Evolutionary conservation across 2,113 vertebrate genomes (phyloP), one percentile per base, ranked within the genome.

Genomic region (Onychostruthus taczanowskii): DNA sequence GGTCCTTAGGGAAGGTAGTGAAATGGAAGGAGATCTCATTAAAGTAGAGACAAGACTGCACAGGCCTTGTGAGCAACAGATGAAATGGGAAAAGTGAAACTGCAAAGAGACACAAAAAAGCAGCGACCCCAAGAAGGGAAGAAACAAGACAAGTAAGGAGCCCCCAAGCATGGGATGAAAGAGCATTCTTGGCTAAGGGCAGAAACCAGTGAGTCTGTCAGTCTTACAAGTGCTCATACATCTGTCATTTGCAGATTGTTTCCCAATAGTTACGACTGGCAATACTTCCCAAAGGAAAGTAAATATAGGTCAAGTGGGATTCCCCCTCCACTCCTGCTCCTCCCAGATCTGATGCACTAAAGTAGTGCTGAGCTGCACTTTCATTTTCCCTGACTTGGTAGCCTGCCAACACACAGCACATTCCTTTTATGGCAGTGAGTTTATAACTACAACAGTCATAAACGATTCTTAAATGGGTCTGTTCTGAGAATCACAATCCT

Each of bases 351-450:
- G 7, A 81, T 56, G 86, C 44, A 72, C 73, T 43, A 62, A 92
- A 94, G 92, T 55, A 93, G 83, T 14, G 0, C 64, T 37, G 79
- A 78, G 76, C 88, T 68, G 58, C 69, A 67, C 59, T 93, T 96
- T 72, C 20, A 14, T 90, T 95, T 94, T 90, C 61, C 56, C 44
- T 16, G 49, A 23, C 28, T 79, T 92, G 92, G 90, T 37, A 37
- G 61, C 14, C 73, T 66, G 92, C 94, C 95, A 95, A 56, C 26
- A 76, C 7, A 37, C 44, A 92, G 69, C 69, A 44, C 73, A 28
- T 72, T 95, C 93, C 95, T 96, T 96, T 89, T 94, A 96, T 1
- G 27, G 95, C 93, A 94, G 61, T 10, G 46, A 87, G 53, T 93
- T 95, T 92, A 28, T 87, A 93, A 94, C 90, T 75, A 33, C 72